Percentiles rank a stretch among this genome's conserved stretches.
Conservation (phyloP, 2,113 vertebrate genomes). For the Syngnathus typhle region DNA sequence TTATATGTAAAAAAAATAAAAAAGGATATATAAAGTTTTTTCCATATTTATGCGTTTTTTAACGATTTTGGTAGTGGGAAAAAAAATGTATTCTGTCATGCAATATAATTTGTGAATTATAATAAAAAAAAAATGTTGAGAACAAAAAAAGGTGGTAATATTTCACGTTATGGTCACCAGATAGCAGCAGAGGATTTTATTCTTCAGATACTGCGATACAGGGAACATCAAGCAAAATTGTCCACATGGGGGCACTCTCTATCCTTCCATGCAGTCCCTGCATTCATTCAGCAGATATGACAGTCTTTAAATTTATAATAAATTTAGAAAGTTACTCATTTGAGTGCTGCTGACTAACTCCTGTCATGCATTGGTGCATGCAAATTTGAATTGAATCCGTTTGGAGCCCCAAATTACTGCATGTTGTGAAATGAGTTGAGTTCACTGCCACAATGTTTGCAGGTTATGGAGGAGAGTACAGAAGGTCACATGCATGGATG, state of each 20-base stretch:
- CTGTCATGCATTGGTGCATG: too few relatives aligned
- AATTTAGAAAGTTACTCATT: too few relatives aligned
- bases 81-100: conserved; percentile 51
- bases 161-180: neutral
- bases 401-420: too few relatives aligned
- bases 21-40: conserved; percentile 51
- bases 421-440: too few relatives aligned
- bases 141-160: neutral
- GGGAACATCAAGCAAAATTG: neutral
- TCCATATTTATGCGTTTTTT: conserved; percentile 60
- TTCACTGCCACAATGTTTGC: too few relatives aligned
- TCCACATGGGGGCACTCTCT: neutral
- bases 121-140: conserved; percentile 34
- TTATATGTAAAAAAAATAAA: conserved; percentile 57
- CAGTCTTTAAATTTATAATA: conserved; percentile 10
- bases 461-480: too few relatives aligned
- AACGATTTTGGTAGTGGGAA: conserved; percentile 57
- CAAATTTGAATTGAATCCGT: too few relatives aligned
- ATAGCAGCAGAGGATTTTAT: neutral
- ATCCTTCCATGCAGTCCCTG: neutral
- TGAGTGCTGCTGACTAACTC: too few relatives aligned
- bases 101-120: conserved; percentile 46
- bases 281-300: neutral
- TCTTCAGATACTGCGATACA: fast-evolving
- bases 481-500: too few relatives aligned